Base-by-base conservation (phyloP, 2,797 vertebrate species). In the Ciconia nigra region DNA sequence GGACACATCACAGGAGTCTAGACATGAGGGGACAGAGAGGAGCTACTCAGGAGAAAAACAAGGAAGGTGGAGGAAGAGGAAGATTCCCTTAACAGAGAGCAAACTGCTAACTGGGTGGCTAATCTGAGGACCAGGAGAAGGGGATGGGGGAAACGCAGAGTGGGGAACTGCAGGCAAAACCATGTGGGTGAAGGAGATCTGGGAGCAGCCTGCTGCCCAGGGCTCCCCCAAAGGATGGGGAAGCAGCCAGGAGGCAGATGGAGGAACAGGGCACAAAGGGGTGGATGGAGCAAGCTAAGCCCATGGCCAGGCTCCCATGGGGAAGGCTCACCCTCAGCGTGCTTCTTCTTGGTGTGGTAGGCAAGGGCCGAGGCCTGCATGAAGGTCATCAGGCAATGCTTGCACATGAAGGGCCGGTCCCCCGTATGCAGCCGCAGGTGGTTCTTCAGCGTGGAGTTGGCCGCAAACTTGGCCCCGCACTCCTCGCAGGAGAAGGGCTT, bases 261-360 rank as follows among this genome's bases (percentile, higher is more conserved):
- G 24, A 76, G 31, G 47, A 83, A 33, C 6, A 44, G 31, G 18
- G 41, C 46, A 83, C 28, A 8, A 47, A 77, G 57, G 8, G 9
- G 35, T 11, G 47, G 42, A 78, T 29, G 15, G 35, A 87, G 29
- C 26, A 47, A 83, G 58, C 12, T 12, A 52, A 82, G 57, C 6
- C 65, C 76, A 15, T 2, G 15, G 39, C 58, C 3, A 6, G 21
- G 31, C 15, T 70, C 37, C 71, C 5, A 2, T 2, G 1, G 7
- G 25, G 33, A 47, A 24, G 1, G 10, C 83, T 95, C 69, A 99
- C 99, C 99, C 96, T 99, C 99, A 0, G 98, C 98, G 11, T 99
- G 99, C 93, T 99, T 98, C 98, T 99, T 99, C 98, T 99, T 99
- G 93, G 98, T 99, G 98, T 99, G 99, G 93, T 99, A 99, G n/a